Conservation (phyloP, 2,888 invertebrate species). For the Saturnia japonica region DNA sequence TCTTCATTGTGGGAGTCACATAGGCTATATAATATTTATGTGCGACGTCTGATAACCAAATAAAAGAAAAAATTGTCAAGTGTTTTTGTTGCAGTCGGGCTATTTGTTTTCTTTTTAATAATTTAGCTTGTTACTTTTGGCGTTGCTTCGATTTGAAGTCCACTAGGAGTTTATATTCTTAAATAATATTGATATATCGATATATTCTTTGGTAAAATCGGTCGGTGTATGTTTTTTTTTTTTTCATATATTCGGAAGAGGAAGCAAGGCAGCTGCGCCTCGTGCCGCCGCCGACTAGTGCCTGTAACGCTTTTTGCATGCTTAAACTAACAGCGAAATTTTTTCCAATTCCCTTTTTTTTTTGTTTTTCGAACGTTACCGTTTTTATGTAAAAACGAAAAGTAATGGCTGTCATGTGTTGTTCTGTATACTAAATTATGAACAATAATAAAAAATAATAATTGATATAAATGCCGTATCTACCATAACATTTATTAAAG, state of each 20-base stretch:
- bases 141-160: neutral
- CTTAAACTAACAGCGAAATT: conserved; percentile 61
- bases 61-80: too few species aligned
- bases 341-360: conserved; percentile 38
- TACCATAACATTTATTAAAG: neutral
- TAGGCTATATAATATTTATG: too few species aligned
- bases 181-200: neutral
- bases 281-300: conserved; percentile 63
- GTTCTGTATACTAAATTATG: conserved; percentile 7
- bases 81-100: too few species aligned
- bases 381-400: conserved; percentile 36
- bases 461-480: neutral
- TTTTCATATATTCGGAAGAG: conserved; percentile 69
- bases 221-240: conserved; percentile 45
- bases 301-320: conserved; percentile 63
- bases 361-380: conserved; percentile 56
- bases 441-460: neutral
- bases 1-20: too few species aligned
- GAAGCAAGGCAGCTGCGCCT: conserved; percentile 77
- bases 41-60: too few species aligned
- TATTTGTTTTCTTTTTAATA: too few species aligned
- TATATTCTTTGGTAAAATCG: neutral
- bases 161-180: neutral
- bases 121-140: too few species aligned
- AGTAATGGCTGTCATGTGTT: conserved; percentile 40